phyloP scores from a whole-genome alignment of 2,888 invertebrate species.

The Andrena bicolor region DNA sequence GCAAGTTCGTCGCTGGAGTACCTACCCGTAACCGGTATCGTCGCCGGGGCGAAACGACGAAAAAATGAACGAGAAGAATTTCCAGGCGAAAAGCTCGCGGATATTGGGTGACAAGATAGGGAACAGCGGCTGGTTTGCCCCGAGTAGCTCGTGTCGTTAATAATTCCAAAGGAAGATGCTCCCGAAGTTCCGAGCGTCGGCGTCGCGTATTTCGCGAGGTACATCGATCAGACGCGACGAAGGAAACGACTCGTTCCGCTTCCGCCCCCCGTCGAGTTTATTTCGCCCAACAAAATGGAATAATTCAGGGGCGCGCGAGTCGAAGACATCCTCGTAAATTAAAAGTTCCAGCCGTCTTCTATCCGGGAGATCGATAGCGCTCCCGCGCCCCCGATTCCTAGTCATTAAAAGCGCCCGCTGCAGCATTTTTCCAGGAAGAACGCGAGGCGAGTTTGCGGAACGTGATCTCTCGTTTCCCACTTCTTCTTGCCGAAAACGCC shows the following conservation, averaged over 20 bases:
- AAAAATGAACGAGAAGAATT: conserved; percentile 17
- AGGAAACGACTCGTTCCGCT: conserved; percentile 1
- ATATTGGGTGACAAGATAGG: conserved; percentile 26
- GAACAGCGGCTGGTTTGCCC: neutral
- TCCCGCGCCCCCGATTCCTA: neutral
- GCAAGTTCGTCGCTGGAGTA: conserved; percentile 14
- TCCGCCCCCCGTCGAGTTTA: neutral
- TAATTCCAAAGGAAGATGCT: conserved; percentile 27
- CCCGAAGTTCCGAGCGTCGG: conserved; percentile 1
- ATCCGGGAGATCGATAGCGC: conserved; percentile 3
- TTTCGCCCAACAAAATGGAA: neutral
- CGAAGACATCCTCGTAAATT: neutral
- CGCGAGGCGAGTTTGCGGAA: conserved; percentile 28
- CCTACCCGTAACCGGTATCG: conserved; percentile 26
- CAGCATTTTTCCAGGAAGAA: conserved; percentile 24
- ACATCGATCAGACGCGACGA: neutral
- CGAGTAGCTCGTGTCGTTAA: conserved; percentile 19
- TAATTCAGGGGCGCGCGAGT: neutral
- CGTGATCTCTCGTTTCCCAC: conserved; percentile 36
- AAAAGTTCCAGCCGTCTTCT: conserved; percentile 15
- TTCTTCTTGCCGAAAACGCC: conserved; percentile 43
- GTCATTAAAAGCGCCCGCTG: conserved; percentile 25
- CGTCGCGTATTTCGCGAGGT: neutral
- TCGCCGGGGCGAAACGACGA: neutral
- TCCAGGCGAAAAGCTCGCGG: conserved; percentile 1